These are phyloP conservation scores for Epizoanthus illoricatus DNA, from an alignment of 92 coral and sea anemone genomes.

Conservation along the genomic window DNA sequence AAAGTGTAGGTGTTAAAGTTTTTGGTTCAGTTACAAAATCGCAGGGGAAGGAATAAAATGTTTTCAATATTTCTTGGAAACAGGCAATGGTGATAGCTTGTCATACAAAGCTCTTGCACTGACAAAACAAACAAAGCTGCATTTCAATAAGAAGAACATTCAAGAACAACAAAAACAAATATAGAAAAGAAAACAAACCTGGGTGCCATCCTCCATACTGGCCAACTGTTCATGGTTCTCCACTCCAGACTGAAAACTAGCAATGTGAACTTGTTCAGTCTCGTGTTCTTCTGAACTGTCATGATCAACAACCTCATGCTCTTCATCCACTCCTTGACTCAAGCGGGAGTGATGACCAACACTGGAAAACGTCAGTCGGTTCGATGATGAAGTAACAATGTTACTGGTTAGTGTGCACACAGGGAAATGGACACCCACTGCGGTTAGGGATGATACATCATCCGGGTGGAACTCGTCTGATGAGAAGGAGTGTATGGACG, in stretches of 20 bases:
- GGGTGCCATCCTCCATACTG: conserved; percentile 55
- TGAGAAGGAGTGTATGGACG: conserved; percentile 79
- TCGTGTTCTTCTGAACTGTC: conserved; percentile 37
- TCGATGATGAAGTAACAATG: conserved; percentile 71
- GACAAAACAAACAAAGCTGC: no score
- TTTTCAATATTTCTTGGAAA: no score
- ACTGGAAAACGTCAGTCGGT: conserved; percentile 68
- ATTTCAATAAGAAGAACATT: no score
- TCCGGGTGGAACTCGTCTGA: conserved; percentile 78
- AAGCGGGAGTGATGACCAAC: conserved; percentile 35
- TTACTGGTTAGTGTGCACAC: conserved; percentile 57
- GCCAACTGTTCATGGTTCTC: conserved; percentile 52
- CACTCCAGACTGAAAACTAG: conserved; percentile 49
- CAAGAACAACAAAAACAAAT: no score
- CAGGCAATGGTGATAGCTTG: no score
- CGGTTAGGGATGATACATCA: conserved; percentile 80
- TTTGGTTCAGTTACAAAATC: no score
- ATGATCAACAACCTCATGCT: conserved; percentile 59
- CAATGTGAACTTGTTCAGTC: conserved; percentile 45
- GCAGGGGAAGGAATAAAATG: no score
- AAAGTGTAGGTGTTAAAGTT: no score
- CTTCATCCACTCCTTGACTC: conserved; percentile 47
- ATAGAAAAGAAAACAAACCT: background rate
- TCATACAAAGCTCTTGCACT: no score
- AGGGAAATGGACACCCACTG: conserved; percentile 78